Evolutionary conservation across 2,888 invertebrate genomes (phyloP), one percentile per base, ranked within the genome.

Genomic region (Metellina segmentata): DNA sequence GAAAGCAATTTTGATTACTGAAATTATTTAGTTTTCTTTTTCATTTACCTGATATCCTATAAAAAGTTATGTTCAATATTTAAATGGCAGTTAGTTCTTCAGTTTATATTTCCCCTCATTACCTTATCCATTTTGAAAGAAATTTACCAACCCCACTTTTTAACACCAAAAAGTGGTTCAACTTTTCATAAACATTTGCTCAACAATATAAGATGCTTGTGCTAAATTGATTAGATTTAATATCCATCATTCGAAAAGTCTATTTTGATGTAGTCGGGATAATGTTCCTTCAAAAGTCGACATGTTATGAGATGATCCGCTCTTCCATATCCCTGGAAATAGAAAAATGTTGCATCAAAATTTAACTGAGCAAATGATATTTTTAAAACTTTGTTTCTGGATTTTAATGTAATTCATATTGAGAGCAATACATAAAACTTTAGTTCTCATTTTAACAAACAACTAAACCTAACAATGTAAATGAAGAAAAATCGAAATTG

Each of bases 221-320:
- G 61, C 61, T 4, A 34, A 34, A 34, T 9, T 61, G 9, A 61
- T 0, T 11, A 61, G 61, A 4, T 20, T 94, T 95, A 97, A 95
- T 98, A 98, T 82, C 98, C 98, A 94, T 98, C 98, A 96, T 98
- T 97, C 92, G 97, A 97, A 94, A 97, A 97, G 91, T 97, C 96
- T 93, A 99, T 96, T 13, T 96, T 94, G 20, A 94, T 95, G 94
- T 98, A 98, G 93, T 96, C 96, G 0, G 96, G 96, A 95, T 96
- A 99, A 78, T 96, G 96, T 90, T 96, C 96, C 94, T 97, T 97
- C 93, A 99, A 95, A 77, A 99, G 94, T 87, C 96, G 96, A 6
- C 97, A 98, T 0, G 98, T 95, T 53, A 97, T 95, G 93, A 96
- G 95, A 95, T 99, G 99, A 95, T 99, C 98, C 0, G 98, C 98